Percentiles rank a stretch among this genome's conserved stretches.
Evolutionary conservation across 2,113 vertebrate species (phyloP).

Genomic region (Cisticola juncidis): DNA sequence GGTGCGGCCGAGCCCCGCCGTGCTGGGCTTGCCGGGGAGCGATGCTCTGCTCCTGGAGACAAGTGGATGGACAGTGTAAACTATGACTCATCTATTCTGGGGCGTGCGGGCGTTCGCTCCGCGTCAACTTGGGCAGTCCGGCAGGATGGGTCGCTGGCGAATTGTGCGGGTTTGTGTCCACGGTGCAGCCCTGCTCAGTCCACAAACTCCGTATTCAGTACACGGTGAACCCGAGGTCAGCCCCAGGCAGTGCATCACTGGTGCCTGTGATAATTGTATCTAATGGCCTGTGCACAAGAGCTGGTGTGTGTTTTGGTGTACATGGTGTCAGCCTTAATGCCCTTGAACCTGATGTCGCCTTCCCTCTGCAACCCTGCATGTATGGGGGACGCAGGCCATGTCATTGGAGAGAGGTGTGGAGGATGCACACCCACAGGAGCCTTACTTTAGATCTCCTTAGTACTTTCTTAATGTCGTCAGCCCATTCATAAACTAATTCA

Average conservation of each 20-base stretch:
- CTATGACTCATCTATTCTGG: not conserved
- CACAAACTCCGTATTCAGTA: fast-evolving
- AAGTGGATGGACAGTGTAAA: not conserved
- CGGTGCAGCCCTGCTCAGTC: not conserved
- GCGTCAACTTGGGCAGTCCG: not conserved
- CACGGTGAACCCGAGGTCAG: fast-evolving
- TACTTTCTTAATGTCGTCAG: not conserved
- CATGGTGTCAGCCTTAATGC: not conserved
- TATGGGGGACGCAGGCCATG: fast-evolving
- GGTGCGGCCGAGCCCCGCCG: not conserved
- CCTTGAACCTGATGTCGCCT: not conserved
- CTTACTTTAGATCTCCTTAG: not conserved
- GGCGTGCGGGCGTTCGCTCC: not conserved
- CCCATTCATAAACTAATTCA: not conserved
- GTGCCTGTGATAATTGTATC: fast-evolving
- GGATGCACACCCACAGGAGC: not conserved
- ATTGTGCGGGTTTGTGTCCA: not conserved
- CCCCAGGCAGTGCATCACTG: fast-evolving
- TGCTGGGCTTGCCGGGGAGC: fast-evolving
- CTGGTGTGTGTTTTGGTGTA: not conserved
- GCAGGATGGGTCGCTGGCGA: fast-evolving
- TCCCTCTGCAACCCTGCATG: not conserved
- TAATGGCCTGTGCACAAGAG: fast-evolving
- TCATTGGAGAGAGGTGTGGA: not conserved
- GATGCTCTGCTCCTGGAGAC: not conserved